Evolutionary conservation across 2,888 invertebrate genomes (phyloP).

Genomic region (Anorthoa munda): DNA sequence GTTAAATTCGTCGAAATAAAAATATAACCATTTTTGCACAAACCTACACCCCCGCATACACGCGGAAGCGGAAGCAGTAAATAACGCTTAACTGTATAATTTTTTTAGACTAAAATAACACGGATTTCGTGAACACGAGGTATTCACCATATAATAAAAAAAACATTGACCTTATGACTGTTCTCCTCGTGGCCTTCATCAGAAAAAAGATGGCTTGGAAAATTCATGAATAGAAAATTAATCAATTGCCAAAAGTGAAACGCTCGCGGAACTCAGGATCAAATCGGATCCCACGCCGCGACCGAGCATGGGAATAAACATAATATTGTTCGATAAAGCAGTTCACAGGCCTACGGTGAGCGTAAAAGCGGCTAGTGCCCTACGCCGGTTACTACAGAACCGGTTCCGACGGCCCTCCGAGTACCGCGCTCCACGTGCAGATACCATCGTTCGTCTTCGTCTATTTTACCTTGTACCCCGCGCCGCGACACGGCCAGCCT

Average conservation of each 20-base stretch:
- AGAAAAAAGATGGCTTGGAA: neutral
- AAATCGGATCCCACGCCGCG: slow-evolving; percentile 29
- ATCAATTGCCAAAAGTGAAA: slow-evolving; percentile 3
- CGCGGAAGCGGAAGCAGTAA: slow-evolving; percentile 50
- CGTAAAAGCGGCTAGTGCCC: slow-evolving; percentile 81
- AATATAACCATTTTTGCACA: slow-evolving; percentile 42
- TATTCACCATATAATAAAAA: neutral
- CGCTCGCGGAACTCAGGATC: slow-evolving; percentile 20
- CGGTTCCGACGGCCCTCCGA: slow-evolving; percentile 80
- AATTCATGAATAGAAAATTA: neutral
- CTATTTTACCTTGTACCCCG: slow-evolving; percentile 80
- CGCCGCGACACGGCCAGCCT: slow-evolving; percentile 58
- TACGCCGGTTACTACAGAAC: slow-evolving; percentile 84
- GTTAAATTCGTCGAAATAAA: slow-evolving; percentile 39
- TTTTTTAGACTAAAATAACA: slow-evolving; percentile 30
- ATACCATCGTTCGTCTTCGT: slow-evolving; percentile 87
- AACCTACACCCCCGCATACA: slow-evolving; percentile 38
- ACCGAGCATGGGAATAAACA: slow-evolving; percentile 52
- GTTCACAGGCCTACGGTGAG: slow-evolving; percentile 70
- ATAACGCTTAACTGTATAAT: slow-evolving; percentile 32
- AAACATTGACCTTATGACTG: slow-evolving; percentile 22
- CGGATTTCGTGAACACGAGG: slow-evolving; percentile 16
- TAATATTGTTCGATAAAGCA: slow-evolving; percentile 73
- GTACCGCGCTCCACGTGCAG: slow-evolving; percentile 82
- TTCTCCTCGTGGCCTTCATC: neutral